phyloP scores from a whole-genome alignment of 2,797 vertebrate species.

The Zenarchopterus dispar region DNA sequence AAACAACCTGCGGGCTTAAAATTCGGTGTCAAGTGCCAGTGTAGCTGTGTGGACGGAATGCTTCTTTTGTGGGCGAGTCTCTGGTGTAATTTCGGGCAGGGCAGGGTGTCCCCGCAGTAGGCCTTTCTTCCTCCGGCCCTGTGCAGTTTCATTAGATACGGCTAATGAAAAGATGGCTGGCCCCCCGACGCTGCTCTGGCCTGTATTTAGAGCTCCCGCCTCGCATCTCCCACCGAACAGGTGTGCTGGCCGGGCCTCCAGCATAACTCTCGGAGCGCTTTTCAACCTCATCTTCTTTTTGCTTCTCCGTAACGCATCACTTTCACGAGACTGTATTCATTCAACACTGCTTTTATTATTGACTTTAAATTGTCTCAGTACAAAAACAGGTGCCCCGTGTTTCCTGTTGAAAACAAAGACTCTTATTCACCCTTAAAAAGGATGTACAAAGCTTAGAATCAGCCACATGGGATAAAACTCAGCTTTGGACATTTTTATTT shows the following conservation, averaged over 20 bases:
- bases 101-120: slow-evolving; percentile 82
- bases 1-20: slow-evolving; percentile 68
- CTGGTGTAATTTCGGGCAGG: slow-evolving; percentile 82
- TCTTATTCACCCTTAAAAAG: not conserved
- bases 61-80: slow-evolving; percentile 80
- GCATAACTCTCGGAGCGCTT: slow-evolving; percentile 14
- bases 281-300: slow-evolving; percentile 19
- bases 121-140: slow-evolving; percentile 78
- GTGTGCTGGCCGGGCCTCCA: slow-evolving; percentile 64
- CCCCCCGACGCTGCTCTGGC: slow-evolving; percentile 71
- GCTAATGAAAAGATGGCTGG: slow-evolving; percentile 86
- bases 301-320: not conserved
- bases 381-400: not conserved
- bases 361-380: slow-evolving; percentile 9
- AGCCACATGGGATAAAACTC: too few species aligned
- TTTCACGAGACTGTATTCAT: too few species aligned
- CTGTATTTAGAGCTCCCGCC: slow-evolving; percentile 80
- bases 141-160: slow-evolving; percentile 86
- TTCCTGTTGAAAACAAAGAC: not conserved
- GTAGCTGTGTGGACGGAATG: slow-evolving; percentile 83
- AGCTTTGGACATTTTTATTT: too few species aligned
- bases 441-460: not conserved
- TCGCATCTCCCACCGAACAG: slow-evolving; percentile 71
- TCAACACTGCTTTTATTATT: not conserved
- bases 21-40: slow-evolving; percentile 81